Evolutionary conservation across 64 coral and sea anemone genomes (phyloP), one percentile per base, ranked within the genome.

Genomic region (Stylophora pistillata): DNA sequence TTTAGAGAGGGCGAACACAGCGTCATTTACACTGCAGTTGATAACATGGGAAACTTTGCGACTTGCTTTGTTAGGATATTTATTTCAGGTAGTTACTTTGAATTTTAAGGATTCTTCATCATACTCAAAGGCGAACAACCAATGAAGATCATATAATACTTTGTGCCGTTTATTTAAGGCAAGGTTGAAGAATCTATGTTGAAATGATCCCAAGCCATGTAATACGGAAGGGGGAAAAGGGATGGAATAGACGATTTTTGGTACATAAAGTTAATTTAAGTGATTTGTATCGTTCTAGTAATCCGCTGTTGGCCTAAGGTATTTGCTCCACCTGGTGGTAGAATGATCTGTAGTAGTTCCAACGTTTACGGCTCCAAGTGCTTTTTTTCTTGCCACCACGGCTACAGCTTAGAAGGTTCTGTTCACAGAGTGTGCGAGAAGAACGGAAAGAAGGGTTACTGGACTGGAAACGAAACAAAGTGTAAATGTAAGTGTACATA

Each of bases 311-410:
- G 17, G 60, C 20, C 78, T 14, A 61, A 34, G 66, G 55, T 90
- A 20, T 34, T 58, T 53, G 77, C 78, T 9, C 78, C 88, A 56
- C 70, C 71, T 17, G 23, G 78, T 70, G 88, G 88, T 28, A 72
- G 16, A 52, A 58, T 90, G 53, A 10, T 31, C 7, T 90, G 88
- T n/a, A 69, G 29, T 9, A 18, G 72, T 10, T 68, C 53, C 25
- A 90, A 82, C 30, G 37, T 90, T n/a, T 90, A 81, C 73, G 88
- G 88, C 25, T 81, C 77, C 53, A 55, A 57, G 15, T 90, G 88
- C 26, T 13, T 14, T 1, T 90, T 90, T 56, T 71, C 76, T 58
- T 90, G 88, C 23, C 75, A 70, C 31, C 20, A 56, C 14, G 88
- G 88, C 55, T 72, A 90, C 56, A 37, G 26, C 1, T 31, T 90